phyloP scores from a whole-genome alignment of 1,140 invertebrate genomes.

The Pogonomyrmex barbatus region DNA sequence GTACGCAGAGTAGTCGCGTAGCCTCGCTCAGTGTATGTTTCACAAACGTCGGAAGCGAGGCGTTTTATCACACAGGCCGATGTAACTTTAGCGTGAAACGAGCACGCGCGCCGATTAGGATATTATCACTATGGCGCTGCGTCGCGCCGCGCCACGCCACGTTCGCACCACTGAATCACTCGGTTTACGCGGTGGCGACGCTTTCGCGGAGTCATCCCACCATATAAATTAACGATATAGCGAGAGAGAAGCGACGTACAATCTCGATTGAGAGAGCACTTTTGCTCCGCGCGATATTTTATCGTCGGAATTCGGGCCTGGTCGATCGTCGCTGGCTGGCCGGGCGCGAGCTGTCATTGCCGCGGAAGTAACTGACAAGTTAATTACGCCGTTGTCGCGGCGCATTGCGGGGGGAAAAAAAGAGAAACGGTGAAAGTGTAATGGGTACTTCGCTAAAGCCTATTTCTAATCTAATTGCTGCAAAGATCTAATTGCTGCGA shows the following conservation, averaged over 20 bases:
- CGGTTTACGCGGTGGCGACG: constrained; percentile 24
- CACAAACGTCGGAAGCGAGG: not conserved
- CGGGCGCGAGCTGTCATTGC: constrained; percentile 28
- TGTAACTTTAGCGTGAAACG: constrained; percentile 48
- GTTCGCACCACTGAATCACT: constrained; percentile 59
- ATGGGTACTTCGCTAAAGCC: not conserved
- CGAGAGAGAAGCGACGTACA: not conserved
- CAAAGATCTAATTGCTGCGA: constrained; percentile 30
- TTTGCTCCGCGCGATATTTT: constrained; percentile 53
- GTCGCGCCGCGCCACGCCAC: not conserved
- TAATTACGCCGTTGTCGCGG: constrained; percentile 48
- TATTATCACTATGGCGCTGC: constrained; percentile 67
- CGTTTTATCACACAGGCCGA: constrained; percentile 35
- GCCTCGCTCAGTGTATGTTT: not conserved
- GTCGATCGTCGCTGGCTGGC: not conserved
- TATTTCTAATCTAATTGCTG: constrained; percentile 13
- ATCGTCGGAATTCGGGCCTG: constrained; percentile 51
- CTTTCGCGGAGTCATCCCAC: constrained; percentile 46
- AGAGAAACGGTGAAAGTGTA: not conserved
- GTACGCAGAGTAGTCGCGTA: not conserved
- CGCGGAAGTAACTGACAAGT: constrained; percentile 53
- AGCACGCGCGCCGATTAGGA: constrained; percentile 66
- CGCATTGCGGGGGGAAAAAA: not conserved
- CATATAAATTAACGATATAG: constrained; percentile 69
- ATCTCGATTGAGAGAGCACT: not conserved